Percentiles rank a stretch among this genome's conserved stretches.
Evolutionary conservation across 2,888 invertebrate genomes (phyloP).

Genomic region (Trissolcus brochymenae): DNA sequence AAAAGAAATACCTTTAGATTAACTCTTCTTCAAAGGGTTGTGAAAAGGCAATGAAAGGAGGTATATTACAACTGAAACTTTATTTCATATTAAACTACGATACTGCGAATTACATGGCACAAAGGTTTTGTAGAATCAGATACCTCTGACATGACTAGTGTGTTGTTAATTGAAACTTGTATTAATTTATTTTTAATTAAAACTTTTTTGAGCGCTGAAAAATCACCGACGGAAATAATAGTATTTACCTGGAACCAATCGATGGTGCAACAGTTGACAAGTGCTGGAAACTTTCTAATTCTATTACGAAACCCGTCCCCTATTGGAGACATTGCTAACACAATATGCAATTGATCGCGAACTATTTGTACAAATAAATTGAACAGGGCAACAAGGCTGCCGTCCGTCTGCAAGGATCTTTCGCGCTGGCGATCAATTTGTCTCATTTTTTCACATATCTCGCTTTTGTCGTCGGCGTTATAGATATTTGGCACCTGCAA

Average conservation of each 20-base stretch:
- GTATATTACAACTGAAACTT: too few species aligned
- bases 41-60: too few species aligned
- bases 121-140: too few species aligned
- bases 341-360: conserved; percentile 92
- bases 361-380: conserved; percentile 93
- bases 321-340: conserved; percentile 93
- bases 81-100: too few species aligned
- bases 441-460: conserved; percentile 95
- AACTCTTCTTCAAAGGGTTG: too few species aligned
- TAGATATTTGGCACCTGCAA: conserved; percentile 88
- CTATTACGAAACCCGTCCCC: conserved; percentile 89
- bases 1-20: too few species aligned
- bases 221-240: too few species aligned
- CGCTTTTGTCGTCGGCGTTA: conserved; percentile 89
- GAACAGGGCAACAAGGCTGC: conserved; percentile 91
- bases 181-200: too few species aligned
- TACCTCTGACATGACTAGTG: too few species aligned
- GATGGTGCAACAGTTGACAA: conserved; percentile 96
- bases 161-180: too few species aligned
- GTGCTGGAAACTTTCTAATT: conserved; percentile 92
- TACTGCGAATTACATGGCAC: too few species aligned
- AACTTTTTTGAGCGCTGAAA: too few species aligned
- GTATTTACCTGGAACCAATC: conserved; percentile 88
- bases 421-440: conserved; percentile 93
- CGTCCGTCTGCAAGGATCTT: conserved; percentile 92